phyloP scores from a whole-genome alignment of 2,888 invertebrate genomes.

The Stenodema calcarata region DNA sequence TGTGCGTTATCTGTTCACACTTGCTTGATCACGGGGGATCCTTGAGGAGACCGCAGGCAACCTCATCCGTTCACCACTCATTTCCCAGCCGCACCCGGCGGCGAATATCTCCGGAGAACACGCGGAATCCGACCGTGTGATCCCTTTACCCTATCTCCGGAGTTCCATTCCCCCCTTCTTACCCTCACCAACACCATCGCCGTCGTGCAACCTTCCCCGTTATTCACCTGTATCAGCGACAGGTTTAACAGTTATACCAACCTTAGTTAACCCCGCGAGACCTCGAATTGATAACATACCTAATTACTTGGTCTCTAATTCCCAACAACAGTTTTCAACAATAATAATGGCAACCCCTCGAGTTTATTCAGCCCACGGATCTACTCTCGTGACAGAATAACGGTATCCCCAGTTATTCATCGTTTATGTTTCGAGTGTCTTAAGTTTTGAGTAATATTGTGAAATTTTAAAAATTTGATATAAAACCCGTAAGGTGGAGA shows the following conservation, averaged over 20 bases:
- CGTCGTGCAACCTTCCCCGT: background rate
- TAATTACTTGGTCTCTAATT: background rate
- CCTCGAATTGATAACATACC: background rate
- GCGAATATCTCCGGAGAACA: constrained; percentile 27
- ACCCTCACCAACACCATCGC: no score
- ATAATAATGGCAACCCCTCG: background rate
- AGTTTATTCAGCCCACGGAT: background rate
- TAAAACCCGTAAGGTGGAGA: no score
- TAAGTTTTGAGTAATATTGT: no score
- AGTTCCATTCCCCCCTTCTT: background rate
- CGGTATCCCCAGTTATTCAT: no score
- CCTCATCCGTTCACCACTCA: background rate
- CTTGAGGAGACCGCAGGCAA: constrained; percentile 38
- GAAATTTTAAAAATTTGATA: no score
- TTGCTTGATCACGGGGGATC: constrained; percentile 40
- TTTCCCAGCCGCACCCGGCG: background rate
- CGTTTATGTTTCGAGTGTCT: no score
- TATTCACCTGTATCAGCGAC: background rate
- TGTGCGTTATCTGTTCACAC: constrained; percentile 41
- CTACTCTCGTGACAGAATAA: no score
- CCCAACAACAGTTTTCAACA: background rate
- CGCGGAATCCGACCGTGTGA: constrained; percentile 33
- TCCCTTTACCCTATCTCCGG: constrained; percentile 14
- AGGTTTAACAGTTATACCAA: background rate
- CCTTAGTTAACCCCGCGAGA: background rate